phyloP scores from a whole-genome alignment of 2,113 vertebrate genomes.

The Siniperca knerii region DNA sequence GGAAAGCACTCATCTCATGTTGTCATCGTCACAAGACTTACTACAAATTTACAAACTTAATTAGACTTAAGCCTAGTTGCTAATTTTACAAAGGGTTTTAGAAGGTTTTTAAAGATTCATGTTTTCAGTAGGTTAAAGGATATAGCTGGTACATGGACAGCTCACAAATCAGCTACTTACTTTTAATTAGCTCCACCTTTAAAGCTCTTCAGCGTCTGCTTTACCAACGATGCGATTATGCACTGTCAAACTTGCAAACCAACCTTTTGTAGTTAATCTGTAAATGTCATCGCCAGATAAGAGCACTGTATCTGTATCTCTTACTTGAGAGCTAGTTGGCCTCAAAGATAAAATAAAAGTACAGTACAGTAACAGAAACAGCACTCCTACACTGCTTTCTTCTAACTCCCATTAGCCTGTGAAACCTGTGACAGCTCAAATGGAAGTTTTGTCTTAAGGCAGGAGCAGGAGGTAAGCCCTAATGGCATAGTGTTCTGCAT shows the following conservation, averaged over 20 bases:
- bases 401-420: constrained; percentile 26
- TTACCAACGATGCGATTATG: background rate
- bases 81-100: background rate
- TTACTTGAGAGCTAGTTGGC: background rate
- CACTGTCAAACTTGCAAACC: background rate
- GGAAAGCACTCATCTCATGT: background rate
- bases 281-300: background rate
- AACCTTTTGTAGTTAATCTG: background rate
- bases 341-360: background rate
- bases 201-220: background rate
- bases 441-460: constrained; percentile 47
- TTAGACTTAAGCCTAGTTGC: background rate
- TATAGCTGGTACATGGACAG: background rate
- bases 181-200: background rate
- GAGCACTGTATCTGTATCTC: background rate
- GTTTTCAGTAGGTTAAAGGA: background rate
- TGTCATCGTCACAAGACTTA: background rate
- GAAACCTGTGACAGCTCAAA: constrained; percentile 43
- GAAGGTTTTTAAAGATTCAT: background rate
- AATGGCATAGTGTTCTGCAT: constrained; percentile 34
- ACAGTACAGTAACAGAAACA: constrained; percentile 1
- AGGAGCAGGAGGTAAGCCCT: constrained; percentile 26
- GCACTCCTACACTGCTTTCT: constrained; percentile 15
- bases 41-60: background rate
- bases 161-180: background rate